A percentile compares a stretch with the other conserved stretches of the same genome.
Conservation (phyloP, 2,888 invertebrate species). For the Drosophila borborema region DNA sequence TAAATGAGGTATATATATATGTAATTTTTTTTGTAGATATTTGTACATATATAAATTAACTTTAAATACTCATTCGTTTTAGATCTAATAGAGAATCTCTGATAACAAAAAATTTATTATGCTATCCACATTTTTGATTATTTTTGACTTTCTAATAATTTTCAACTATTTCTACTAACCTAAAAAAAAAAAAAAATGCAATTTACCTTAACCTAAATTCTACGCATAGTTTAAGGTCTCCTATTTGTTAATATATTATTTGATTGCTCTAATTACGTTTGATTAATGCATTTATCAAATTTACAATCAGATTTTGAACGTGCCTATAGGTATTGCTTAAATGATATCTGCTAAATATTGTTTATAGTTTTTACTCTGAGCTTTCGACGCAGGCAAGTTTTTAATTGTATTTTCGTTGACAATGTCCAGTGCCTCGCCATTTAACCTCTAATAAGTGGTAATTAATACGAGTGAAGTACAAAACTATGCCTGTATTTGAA, state of each 20-base stretch:
- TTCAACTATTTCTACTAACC: neutral
- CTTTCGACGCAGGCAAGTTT: neutral
- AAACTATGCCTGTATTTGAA: no score
- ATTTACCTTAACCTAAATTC: neutral
- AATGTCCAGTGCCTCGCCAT: slow-evolving; percentile 18
- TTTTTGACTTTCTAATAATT: neutral
- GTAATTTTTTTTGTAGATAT: no score
- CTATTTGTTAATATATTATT: neutral
- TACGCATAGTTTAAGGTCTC: neutral
- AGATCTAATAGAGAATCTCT: no score
- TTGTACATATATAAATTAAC: no score
- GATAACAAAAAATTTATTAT: no score
- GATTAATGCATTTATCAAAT: neutral
- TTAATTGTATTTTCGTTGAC: neutral
- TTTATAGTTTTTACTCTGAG: neutral
- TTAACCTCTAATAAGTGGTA: slow-evolving; percentile 9
- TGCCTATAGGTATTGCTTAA: neutral
- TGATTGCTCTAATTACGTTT: neutral
- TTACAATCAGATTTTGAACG: neutral
- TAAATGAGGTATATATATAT: no score
- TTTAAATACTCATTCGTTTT: no score
- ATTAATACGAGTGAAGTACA: neutral
- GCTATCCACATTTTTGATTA: no score
- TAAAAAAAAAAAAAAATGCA: neutral
- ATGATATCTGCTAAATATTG: no score